A percentile compares a stretch with the other conserved stretches of the same genome.
Conservation (phyloP, 2,888 invertebrate species). For the Parnassius glacialis region DNA sequence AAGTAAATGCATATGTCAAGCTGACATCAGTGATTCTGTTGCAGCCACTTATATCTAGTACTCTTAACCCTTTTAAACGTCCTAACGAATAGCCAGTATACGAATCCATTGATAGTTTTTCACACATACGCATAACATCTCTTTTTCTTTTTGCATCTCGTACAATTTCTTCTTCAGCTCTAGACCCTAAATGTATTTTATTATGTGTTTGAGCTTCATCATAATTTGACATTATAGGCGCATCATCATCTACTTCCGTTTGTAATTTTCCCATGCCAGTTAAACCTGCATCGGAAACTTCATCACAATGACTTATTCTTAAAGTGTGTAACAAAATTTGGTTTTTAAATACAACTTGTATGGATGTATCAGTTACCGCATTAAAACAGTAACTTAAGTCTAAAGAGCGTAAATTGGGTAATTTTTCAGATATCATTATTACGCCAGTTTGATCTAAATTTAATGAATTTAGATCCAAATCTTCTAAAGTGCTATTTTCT, state of each 20-base stretch:
- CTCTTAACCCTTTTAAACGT: conserved; percentile 75
- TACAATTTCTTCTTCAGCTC: conserved; percentile 86
- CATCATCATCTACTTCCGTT: conserved; percentile 49
- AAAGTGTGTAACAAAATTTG: conserved; percentile 81
- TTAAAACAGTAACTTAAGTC: conserved; percentile 86
- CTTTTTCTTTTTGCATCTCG: conserved; percentile 83
- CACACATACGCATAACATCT: conserved; percentile 83
- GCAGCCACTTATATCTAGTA: conserved; percentile 85
- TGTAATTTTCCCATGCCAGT: conserved; percentile 83
- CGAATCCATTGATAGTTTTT: conserved; percentile 66
- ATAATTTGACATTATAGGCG: conserved; percentile 56
- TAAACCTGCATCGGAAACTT: conserved; percentile 85
- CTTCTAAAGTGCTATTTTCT: conserved; percentile 70
- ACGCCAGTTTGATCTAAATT: conserved; percentile 83
- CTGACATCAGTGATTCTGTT: conserved; percentile 87
- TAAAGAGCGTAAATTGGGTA: conserved; percentile 80
- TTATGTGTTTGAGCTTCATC: conserved; percentile 47
- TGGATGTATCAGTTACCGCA: conserved; percentile 85
- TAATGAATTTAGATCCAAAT: conserved; percentile 80
- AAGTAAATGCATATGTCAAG: conserved; percentile 84
- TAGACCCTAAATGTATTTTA: conserved; percentile 82
- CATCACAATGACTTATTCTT: conserved; percentile 84
- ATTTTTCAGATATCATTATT: conserved; percentile 79
- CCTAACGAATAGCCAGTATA: conserved; percentile 77
- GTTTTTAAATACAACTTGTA: conserved; percentile 85